Base-by-base conservation (phyloP, 1,140 invertebrate genomes). In the Thaumatotibia leucotreta region DNA sequence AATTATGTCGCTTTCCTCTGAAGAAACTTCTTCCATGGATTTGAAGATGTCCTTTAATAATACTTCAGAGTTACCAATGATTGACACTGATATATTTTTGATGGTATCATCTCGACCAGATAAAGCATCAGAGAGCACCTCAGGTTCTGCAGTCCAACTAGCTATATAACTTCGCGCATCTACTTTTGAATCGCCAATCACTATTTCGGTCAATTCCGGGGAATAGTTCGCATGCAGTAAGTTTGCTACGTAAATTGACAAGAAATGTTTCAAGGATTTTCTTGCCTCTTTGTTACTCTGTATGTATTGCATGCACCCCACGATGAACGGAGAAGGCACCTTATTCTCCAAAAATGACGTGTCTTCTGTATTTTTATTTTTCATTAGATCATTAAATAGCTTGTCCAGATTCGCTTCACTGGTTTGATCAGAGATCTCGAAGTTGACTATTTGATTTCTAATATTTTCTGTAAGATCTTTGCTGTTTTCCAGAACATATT, bases 171-270 rank as follows among this genome's bases (percentile, higher is more conserved):
- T 84, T 61, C 88, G 77, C 1, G 77, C 75, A 64, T 88, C 84
- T 32, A 91, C 65, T 66, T 90, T 85, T 6, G 71, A 82, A 70
- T 90, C 84, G 6, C 83, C 83, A 50, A 90, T 82, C 24, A 90
- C 79, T 2, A 84, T 76, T 54, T 88, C 84, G n/a, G 88, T 86
- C 33, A 91, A 66, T 29, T 90, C 82, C 8, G 87, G 83, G 4
- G 83, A 83, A 76, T 85, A 89, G 72, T 91, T 91, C 50, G 74
- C 82, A 66, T 92, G 89, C 32, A 91, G 70, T 64, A 92, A 77
- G 77, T 91, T 88, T 31, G 77, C 73, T 2, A 91, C 67, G 67
- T 88, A 92, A 0, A 87, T 39, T 39, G 82, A 88, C 14, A 87
- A 63, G 49, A 91, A 91, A 49, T 80, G 69, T 72, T 88, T 86